A percentile compares a stretch with the other conserved stretches of the same genome.
These are phyloP conservation scores for Trachops cirrhosus DNA, from an alignment of 2,797 vertebrate genomes.

Conservation along the genomic window DNA sequence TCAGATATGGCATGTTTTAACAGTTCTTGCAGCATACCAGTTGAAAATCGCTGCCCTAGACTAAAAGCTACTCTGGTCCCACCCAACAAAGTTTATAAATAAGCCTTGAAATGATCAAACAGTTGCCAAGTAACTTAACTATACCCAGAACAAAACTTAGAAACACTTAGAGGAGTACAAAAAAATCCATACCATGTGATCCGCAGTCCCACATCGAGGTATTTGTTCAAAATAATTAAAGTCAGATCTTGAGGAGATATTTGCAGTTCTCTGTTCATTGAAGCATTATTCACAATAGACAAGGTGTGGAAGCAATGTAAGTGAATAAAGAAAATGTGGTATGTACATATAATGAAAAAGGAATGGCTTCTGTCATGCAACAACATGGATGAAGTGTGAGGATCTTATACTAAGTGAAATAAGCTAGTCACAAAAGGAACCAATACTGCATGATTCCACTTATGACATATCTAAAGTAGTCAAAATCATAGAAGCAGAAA, in stretches of 20 bases:
- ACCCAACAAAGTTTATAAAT: background rate
- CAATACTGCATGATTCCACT: background rate
- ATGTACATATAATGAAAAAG: background rate
- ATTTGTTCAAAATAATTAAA: background rate
- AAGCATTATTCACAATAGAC: background rate
- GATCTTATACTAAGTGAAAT: background rate
- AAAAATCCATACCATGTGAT: background rate
- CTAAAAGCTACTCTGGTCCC: background rate
- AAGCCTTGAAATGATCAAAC: background rate
- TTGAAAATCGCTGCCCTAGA: background rate
- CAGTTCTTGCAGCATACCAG: background rate
- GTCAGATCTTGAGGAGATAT: background rate
- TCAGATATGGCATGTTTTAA: background rate
- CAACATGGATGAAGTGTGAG: background rate
- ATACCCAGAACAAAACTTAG: background rate
- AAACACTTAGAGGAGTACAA: background rate
- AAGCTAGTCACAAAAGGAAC: background rate
- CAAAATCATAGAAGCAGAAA: background rate
- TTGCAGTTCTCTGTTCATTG: background rate
- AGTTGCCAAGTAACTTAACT: background rate
- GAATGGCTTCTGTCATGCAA: background rate
- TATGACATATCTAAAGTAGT: background rate
- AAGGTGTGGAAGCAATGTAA: background rate
- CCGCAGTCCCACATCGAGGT: background rate
- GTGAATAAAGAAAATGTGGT: background rate